phyloP scores from a whole-genome alignment of 2,888 invertebrate species.

The Synanthedon andrenaeformis region DNA sequence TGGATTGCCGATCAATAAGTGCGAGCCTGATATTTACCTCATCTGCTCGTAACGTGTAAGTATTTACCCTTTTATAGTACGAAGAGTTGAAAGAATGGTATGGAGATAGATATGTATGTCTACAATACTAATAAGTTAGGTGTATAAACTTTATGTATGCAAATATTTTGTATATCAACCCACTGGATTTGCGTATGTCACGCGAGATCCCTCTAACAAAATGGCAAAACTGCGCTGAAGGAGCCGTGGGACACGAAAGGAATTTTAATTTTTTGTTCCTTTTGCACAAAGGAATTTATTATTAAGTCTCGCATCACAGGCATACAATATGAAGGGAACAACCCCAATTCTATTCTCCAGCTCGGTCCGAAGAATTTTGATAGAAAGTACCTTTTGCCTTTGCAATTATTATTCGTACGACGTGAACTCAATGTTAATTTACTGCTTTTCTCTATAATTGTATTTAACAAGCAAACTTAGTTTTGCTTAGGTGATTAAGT shows the following conservation, averaged over 20 bases:
- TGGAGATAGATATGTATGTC: background rate
- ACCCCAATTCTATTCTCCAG: slow-evolving; percentile 28
- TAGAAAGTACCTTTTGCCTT: slow-evolving; percentile 31
- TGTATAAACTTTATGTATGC: background rate
- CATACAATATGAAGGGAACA: slow-evolving; percentile 45
- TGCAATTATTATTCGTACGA: slow-evolving; percentile 33
- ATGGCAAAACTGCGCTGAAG: slow-evolving; percentile 51
- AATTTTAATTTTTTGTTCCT: slow-evolving; percentile 62
- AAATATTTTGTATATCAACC: slow-evolving; percentile 10
- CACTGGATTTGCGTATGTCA: slow-evolving; percentile 45
- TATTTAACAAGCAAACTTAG: too few relatives aligned
- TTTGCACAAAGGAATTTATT: slow-evolving; percentile 59
- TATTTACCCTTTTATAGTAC: too few relatives aligned
- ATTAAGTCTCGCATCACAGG: slow-evolving; percentile 48
- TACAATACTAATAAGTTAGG: background rate
- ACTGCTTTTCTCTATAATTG: background rate
- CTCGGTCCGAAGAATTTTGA: slow-evolving; percentile 38
- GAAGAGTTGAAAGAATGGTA: background rate
- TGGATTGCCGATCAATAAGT: too few relatives aligned
- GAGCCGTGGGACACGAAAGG: slow-evolving; percentile 42
- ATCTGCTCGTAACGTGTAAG: too few relatives aligned
- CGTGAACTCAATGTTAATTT: slow-evolving; percentile 10
- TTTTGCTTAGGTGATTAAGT: too few relatives aligned
- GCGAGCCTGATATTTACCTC: too few relatives aligned
- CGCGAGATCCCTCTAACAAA: slow-evolving; percentile 44